Evolutionary conservation across 64 coral and sea anemone genomes (phyloP).

Genomic region (Pocillopora damicornis): DNA sequence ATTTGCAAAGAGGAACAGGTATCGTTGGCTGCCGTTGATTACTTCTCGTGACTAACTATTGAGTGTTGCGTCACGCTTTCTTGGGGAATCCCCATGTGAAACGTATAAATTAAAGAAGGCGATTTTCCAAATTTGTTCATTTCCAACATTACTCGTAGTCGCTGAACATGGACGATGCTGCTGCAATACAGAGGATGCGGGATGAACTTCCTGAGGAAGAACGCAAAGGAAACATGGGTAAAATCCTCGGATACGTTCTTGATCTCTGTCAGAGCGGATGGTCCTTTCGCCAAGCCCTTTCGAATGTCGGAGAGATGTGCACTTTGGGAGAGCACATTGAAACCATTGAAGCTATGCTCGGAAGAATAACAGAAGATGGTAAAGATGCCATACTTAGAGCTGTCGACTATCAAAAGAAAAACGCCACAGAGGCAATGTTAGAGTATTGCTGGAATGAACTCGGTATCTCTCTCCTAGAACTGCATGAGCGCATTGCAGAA

Average conservation of each 20-base stretch:
- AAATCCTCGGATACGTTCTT: conserved; percentile 32
- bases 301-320: conserved; percentile 29
- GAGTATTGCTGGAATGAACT: conserved; percentile 2
- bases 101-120: background rate
- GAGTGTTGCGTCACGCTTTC: background rate
- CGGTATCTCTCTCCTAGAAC: conserved; percentile 14
- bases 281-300: conserved; percentile 19
- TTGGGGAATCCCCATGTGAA: conserved; percentile 8
- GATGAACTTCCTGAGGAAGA: conserved; percentile 43
- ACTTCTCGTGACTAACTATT: too few relatives aligned
- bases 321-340: conserved; percentile 33
- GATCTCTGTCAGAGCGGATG: conserved; percentile 34
- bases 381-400: conserved; percentile 55
- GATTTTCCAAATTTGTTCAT: background rate
- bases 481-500: conserved; percentile 26
- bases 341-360: conserved; percentile 29
- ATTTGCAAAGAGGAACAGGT: background rate
- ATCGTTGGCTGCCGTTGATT: background rate
- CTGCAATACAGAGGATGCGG: background rate
- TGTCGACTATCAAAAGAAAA: conserved; percentile 56
- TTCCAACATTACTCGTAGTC: background rate
- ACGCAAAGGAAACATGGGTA: conserved; percentile 43
- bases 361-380: conserved; percentile 28
- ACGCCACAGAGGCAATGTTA: conserved; percentile 50
- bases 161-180: conserved; percentile 22